Evolutionary conservation across 2,888 invertebrate species (phyloP), one percentile per base, ranked within the genome.

Genomic region (Pyrgus malvae): DNA sequence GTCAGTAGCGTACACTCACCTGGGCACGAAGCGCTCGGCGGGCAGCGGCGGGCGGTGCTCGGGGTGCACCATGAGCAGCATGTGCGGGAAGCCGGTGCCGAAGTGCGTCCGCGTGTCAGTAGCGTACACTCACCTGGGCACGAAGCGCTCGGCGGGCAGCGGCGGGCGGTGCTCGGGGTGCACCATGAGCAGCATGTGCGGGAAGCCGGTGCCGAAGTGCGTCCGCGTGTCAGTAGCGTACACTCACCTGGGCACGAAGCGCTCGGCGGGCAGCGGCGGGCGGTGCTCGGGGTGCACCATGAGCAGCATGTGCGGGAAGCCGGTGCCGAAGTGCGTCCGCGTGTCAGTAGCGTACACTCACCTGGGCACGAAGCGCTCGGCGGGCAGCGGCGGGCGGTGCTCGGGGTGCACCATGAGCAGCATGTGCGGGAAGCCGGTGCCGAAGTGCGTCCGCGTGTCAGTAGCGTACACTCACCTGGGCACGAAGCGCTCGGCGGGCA

Each of bases 161-260:
- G n/a, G 98, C 25, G 99, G 99, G 83, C 99, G 99, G 89, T 99
- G 99, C 65, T 97, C 99, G 1, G 99, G 94, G 91, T 99, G 99
- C 53, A 99, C 99, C 99, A 99, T 99, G 41, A 98, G 98, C 88
- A 99, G 99, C 99, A 99, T 99, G 88, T 99, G 99, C 66, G 99
- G 99, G 91, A 99, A 99, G 59, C 99, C 99, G 56, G 99, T 99
- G 72, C 99, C 99, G 88, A 99, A 99, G 90, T 99, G 99, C 42
- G 88, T 99, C 99, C 37, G 98, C 98, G 89, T 99, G 98, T 90
- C 99, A 98, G 88, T 99, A 98, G 60, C 99, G 94, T 54, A 98
- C 97, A 19, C 98, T 98, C 91, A 98, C 99, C 59, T 99, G 99
- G 67, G 98, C 98, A n/a, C n/a, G n/a, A n/a, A n/a, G 91, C 99